A percentile compares a stretch with the other conserved stretches of the same genome.
phyloP scores from a whole-genome alignment of 1,140 invertebrate species.

The Chironomus striatipennis region DNA sequence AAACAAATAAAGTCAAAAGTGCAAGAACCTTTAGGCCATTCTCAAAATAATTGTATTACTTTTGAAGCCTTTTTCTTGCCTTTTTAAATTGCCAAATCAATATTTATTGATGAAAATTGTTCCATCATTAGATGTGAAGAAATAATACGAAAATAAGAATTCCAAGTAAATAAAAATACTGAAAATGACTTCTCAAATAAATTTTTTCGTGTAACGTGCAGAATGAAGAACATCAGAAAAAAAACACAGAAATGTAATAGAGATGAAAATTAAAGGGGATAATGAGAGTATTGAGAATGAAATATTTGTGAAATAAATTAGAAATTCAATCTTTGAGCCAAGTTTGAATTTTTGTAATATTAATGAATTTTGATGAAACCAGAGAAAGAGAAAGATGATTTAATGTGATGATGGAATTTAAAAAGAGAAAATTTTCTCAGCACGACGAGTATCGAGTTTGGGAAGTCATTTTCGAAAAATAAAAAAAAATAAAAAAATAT shows the following conservation, averaged over 20 bases:
- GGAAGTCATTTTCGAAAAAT: no score
- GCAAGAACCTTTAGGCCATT: background rate
- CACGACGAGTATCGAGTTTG: no score
- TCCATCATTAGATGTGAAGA: background rate
- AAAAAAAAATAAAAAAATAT: no score
- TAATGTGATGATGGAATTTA: background rate
- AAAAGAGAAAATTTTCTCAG: no score
- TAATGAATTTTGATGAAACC: background rate
- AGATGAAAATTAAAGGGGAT: background rate
- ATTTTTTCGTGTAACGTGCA: no score
- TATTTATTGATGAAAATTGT: background rate
- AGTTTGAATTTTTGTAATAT: background rate
- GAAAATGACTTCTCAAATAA: background rate
- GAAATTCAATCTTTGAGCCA: slow-evolving; percentile 4
- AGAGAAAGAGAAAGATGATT: background rate
- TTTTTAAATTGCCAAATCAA: background rate
- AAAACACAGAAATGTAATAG: no score
- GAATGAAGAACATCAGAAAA: no score
- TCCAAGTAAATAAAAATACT: no score
- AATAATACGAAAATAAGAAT: background rate
- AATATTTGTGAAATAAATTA: background rate
- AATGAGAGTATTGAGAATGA: no score
- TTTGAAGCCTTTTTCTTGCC: background rate
- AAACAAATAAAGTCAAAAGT: background rate
- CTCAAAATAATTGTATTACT: background rate